phyloP scores from a whole-genome alignment of 2,888 invertebrate species.

The Chalcis sispes region DNA sequence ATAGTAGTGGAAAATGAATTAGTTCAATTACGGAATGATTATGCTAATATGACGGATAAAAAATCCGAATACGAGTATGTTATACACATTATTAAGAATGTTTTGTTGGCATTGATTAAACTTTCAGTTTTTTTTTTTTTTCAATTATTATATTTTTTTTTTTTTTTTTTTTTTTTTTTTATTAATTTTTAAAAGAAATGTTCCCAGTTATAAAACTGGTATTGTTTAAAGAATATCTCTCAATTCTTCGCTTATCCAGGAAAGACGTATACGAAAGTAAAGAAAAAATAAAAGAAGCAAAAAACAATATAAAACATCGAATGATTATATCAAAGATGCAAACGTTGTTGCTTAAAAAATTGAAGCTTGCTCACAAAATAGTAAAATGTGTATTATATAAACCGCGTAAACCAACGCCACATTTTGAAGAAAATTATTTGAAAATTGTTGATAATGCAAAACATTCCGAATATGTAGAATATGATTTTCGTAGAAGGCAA shows the following conservation, averaged over 20 bases:
- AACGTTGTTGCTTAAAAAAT: constrained; percentile 54
- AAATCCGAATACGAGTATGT: constrained; percentile 19
- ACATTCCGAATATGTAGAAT: constrained; percentile 8
- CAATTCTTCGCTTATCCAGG: no score
- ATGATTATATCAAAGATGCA: constrained; percentile 62
- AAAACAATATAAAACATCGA: constrained; percentile 40
- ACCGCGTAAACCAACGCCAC: constrained; percentile 25
- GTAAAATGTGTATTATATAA: constrained; percentile 48
- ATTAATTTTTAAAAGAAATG: no score
- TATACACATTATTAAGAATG: background rate
- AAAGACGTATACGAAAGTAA: no score
- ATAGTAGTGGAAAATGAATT: constrained; percentile 66
- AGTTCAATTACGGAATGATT: constrained; percentile 26
- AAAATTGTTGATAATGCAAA: constrained; percentile 12
- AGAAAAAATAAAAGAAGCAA: constrained; percentile 32
- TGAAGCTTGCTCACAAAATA: constrained; percentile 52
- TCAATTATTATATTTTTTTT: no score
- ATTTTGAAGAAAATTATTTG: constrained; percentile 48
- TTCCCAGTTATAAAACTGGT: no score
- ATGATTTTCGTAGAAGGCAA: constrained; percentile 45
- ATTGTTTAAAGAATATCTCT: no score
- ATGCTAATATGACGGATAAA: constrained; percentile 7
- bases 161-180: no score
- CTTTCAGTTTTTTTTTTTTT: no score
- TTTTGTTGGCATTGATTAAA: background rate